Evolutionary conservation across 2,888 invertebrate genomes (phyloP).

Genomic region (Clitarchus hookeri): DNA sequence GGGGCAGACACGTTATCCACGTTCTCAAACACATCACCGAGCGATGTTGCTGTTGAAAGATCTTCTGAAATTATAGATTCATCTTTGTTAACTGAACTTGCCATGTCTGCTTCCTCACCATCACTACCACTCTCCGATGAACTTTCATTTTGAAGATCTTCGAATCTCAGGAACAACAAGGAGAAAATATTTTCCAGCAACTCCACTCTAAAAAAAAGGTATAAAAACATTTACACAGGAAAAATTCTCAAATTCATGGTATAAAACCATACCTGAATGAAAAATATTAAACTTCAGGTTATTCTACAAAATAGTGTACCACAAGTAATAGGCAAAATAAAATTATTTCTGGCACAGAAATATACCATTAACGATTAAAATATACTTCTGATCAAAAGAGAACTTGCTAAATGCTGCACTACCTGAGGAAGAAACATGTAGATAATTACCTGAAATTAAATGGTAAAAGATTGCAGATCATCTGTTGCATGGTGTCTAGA

Average conservation of each 20-base stretch:
- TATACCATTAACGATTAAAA: too few relatives aligned
- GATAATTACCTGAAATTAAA: not conserved
- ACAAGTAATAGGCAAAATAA: not conserved
- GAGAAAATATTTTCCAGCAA: slow-evolving; percentile 74
- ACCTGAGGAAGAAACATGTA: too few relatives aligned
- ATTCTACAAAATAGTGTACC: too few relatives aligned
- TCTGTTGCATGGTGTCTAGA: slow-evolving; percentile 12
- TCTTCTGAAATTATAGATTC: not conserved
- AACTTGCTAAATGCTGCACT: too few relatives aligned
- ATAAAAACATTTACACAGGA: too few relatives aligned
- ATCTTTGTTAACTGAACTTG: not conserved
- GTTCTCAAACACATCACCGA: slow-evolving; percentile 52
- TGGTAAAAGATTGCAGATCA: slow-evolving; percentile 15
- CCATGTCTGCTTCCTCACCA: slow-evolving; percentile 52
- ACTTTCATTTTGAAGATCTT: slow-evolving; percentile 61
- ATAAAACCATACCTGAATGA: too few relatives aligned
- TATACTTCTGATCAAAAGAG: too few relatives aligned
- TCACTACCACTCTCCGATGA: slow-evolving; percentile 57
- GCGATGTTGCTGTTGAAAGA: slow-evolving; percentile 53
- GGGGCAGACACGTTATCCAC: not conserved
- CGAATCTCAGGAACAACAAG: slow-evolving; percentile 68
- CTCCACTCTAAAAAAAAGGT: slow-evolving; percentile 54
- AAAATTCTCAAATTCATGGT: too few relatives aligned
- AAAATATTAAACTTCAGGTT: too few relatives aligned
- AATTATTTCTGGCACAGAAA: slow-evolving; percentile 43